A percentile compares a stretch with the other conserved stretches of the same genome.
phyloP scores from a whole-genome alignment of 2,888 invertebrate genomes.

The Tortrix viridana region DNA sequence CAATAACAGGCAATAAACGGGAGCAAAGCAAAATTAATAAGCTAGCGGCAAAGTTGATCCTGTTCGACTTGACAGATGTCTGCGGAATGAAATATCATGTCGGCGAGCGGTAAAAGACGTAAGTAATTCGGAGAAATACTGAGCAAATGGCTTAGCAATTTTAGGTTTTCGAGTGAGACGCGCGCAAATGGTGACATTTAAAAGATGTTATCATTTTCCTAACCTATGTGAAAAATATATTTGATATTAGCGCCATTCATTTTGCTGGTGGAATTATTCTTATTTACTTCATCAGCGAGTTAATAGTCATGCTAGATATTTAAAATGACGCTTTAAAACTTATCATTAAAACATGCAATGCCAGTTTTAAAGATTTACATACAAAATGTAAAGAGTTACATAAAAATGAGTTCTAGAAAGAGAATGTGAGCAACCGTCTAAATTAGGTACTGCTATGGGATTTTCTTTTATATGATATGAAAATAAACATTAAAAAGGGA shows the following conservation, averaged over 20 bases:
- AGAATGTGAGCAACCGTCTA: slow-evolving; percentile 4
- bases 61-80: slow-evolving; percentile 73
- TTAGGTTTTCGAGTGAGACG: slow-evolving; percentile 19
- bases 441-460: slow-evolving; percentile 45
- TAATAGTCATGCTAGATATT: too few species aligned
- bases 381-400: too few species aligned
- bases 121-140: slow-evolving; percentile 35
- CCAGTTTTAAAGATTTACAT: too few species aligned
- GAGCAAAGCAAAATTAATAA: slow-evolving; percentile 76
- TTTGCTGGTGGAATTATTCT: too few species aligned
- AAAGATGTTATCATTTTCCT: slow-evolving; percentile 5
- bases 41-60: slow-evolving; percentile 71
- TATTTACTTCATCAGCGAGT: neutral
- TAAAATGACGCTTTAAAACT: too few species aligned
- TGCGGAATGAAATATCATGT: slow-evolving; percentile 69
- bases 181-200: slow-evolving; percentile 19
- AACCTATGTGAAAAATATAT: neutral
- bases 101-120: slow-evolving; percentile 46
- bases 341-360: neutral
- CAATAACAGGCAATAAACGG: slow-evolving; percentile 74
- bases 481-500: slow-evolving; percentile 65
- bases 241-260: neutral
- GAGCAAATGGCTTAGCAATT: slow-evolving; percentile 25
- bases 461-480: slow-evolving; percentile 63
- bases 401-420: too few species aligned